Evolutionary conservation across 2,797 vertebrate species (phyloP), one percentile per base, ranked within the genome.

Genomic region (Hafferia zeledoni): DNA sequence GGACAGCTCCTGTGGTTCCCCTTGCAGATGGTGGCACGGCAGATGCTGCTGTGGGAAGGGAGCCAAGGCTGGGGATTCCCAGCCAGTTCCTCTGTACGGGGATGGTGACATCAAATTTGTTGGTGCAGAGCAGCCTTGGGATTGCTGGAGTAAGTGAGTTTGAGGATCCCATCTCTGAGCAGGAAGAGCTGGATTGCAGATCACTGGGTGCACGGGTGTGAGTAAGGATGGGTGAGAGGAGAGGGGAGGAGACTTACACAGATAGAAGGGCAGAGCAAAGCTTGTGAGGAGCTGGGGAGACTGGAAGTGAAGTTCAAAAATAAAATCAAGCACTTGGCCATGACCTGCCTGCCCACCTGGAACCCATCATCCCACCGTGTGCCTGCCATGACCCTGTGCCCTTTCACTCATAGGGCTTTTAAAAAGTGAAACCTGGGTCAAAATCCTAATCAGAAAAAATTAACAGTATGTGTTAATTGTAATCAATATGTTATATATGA

Each of bases 201-300:
- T 89, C 22, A 15, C 28, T 47, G 49, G 4, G 8, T 77, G 20
- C 14, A 8, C 9, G 64, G 44, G 12, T 64, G 37, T 68, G 41
- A 70, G 8, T 78, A 33, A 61, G n/a, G n/a, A 41, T 41, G 30
- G 35, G 14, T 59, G 52, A 88, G 65, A 77, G 41, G 56, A 82
- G 12, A 14, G 20, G 3, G 23, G 9, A 28, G 10, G 27, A 61
- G 43, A 9, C 15, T 25, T 65, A 60, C 7, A 24, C 2, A 13
- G 5, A 5, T 27, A 4, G 17, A 52, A 83, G 74, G n/a, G 47
- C 35, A 89, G 63, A 84, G 11, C 7, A 79, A 25, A 49, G 13
- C 33, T 64, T 41, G 22, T 23, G 53, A 86, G 43, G 46, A 86
- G 31, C 10, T 0, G 0, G 6, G 24, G 2, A 60, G 56, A 20